phyloP scores from a whole-genome alignment of 2,797 vertebrate species.

The Xerus rutilus region DNA sequence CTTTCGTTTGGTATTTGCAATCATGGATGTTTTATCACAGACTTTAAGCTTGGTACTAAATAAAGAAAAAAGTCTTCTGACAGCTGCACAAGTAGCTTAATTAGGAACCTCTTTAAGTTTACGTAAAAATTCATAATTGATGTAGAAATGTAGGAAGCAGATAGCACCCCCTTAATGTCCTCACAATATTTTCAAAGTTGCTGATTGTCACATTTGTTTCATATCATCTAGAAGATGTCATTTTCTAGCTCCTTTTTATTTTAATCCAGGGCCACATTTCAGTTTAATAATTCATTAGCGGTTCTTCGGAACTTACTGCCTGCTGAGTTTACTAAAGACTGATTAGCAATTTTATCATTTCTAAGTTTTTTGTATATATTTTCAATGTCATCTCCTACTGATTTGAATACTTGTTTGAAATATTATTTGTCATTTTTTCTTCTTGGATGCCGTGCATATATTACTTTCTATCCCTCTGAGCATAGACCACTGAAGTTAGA shows the following conservation, averaged over 20 bases:
- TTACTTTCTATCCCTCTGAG: conserved; percentile 34
- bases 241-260: conserved; percentile 74
- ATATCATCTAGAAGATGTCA: conserved; percentile 78
- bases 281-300: conserved; percentile 86
- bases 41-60: conserved; percentile 79
- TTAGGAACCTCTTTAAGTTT: conserved; percentile 85
- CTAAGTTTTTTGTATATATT: conserved; percentile 75
- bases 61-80: conserved; percentile 82
- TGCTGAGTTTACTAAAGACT: conserved; percentile 79
- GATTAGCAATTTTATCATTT: conserved; percentile 69
- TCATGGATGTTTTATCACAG: conserved; percentile 80
- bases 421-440: not conserved
- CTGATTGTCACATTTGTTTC: conserved; percentile 85
- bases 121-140: conserved; percentile 83
- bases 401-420: conserved; percentile 55
- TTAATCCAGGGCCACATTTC: conserved; percentile 73
- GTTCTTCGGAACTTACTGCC: conserved; percentile 70
- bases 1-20: conserved; percentile 77
- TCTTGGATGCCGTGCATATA: not conserved
- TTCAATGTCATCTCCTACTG: conserved; percentile 68
- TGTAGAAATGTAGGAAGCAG: conserved; percentile 83
- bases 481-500: not conserved
- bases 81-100: conserved; percentile 85
- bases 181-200: conserved; percentile 81
- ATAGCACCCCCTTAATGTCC: conserved; percentile 76